A percentile compares a stretch with the other conserved stretches of the same genome.
These are phyloP conservation scores for Chelidonichthys spinosus DNA, from an alignment of 2,797 vertebrate genomes.

Conservation along the genomic window DNA sequence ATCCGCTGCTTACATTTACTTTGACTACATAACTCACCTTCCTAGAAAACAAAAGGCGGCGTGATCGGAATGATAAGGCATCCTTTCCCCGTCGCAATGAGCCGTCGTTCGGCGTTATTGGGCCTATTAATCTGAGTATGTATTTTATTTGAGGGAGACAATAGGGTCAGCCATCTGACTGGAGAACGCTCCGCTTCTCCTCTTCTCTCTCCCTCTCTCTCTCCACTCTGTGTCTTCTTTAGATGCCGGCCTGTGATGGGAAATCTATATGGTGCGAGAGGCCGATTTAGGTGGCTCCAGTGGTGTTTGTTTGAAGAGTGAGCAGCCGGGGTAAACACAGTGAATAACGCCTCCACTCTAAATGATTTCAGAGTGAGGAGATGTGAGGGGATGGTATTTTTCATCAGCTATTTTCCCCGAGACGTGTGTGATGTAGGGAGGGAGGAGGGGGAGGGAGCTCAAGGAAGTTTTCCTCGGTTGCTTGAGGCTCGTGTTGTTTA, in stretches of 20 bases:
- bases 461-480: constrained; percentile 51
- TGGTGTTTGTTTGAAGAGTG: constrained; percentile 73
- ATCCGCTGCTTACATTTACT: constrained; percentile 54
- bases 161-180: constrained; percentile 73
- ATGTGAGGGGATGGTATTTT: constrained; percentile 66
- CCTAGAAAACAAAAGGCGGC: constrained; percentile 62
- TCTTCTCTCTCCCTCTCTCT: constrained; percentile 41
- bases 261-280: constrained; percentile 84
- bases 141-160: constrained; percentile 81
- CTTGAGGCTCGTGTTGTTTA: constrained; percentile 47
- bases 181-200: constrained; percentile 47
- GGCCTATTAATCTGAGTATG: constrained; percentile 80
- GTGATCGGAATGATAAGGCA: constrained; percentile 61
- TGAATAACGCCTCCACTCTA: constrained; percentile 71
- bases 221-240: constrained; percentile 79
- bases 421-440: constrained; percentile 39
- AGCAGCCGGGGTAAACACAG: constrained; percentile 75
- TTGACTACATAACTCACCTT: constrained; percentile 47
- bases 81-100: constrained; percentile 50
- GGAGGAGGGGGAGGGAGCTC: constrained; percentile 23
- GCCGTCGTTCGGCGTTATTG: constrained; percentile 63
- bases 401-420: constrained; percentile 59
- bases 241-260: constrained; percentile 80
- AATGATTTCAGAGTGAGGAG: constrained; percentile 72
- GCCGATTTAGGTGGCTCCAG: constrained; percentile 82